Base-by-base conservation (phyloP, 2,888 invertebrate species). In the Tinea semifulvella region DNA sequence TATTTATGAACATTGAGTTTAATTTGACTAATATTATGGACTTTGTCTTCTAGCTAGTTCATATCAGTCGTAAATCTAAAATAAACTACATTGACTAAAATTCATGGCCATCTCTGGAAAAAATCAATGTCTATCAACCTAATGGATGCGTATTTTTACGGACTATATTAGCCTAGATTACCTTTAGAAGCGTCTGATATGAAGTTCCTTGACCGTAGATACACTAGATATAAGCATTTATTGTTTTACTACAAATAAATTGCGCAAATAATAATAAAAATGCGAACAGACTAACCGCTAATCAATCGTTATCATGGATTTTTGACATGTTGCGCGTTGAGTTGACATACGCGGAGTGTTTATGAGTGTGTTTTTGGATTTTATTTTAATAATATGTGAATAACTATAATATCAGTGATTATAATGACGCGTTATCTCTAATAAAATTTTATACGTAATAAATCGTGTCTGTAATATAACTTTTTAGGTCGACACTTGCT, bases 161-260 rank as follows among this genome's bases (percentile, higher is more conserved):
- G 7, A 11, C 11, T 13, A 2, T n/a, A 13, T 31, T 31, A 31
- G 31, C 11, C 31, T 13, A 31, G 2, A 31, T 31, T 31, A 31
- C 31, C 31, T 31, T 4, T 13, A 13, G 11, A 13, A 13, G 13
- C 31, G 13, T 31, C 13, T 31, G 13, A n/a, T 14, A 31, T 6
- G n/a, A 31, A n/a, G 31, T 31, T 14, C 2, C 11, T 13, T 14
- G n/a, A 14, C 14, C 2, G n/a, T n/a, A 31, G 6, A 7, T 31
- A 14, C 13, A 31, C 31, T 13, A 31, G 31, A 31, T 14, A 31
- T 31, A 31, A 31, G 31, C 31, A 31, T 31, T 31, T 31, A 31
- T 14, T 14, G 5, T 2, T 31, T 31, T 14, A 31, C 31, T 31
- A 31, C 31, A 31, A 31, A 31, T n/a, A 31, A 31, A 31, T 31